phyloP scores from a whole-genome alignment of 2,797 vertebrate species.

The Protonibea diacanthus region DNA sequence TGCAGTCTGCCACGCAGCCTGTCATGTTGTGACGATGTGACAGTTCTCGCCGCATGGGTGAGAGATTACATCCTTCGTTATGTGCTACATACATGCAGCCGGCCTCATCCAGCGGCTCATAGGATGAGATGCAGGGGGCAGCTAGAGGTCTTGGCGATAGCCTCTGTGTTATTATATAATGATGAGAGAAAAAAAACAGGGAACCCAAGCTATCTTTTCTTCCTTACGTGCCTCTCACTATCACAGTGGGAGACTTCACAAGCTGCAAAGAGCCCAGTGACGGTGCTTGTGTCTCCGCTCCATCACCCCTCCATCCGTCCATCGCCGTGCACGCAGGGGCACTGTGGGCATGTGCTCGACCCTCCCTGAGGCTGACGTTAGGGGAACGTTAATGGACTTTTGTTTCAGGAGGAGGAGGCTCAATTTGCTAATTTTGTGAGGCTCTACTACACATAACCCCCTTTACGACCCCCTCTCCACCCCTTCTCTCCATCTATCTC shows the following conservation, averaged over 20 bases:
- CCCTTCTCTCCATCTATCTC: conserved; percentile 34
- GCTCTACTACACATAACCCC: conserved; percentile 44
- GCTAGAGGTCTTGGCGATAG: conserved; percentile 39
- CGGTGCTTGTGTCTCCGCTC: conserved; percentile 50
- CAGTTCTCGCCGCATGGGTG: conserved; percentile 34
- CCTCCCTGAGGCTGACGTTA: conserved; percentile 27
- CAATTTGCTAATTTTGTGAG: conserved; percentile 51
- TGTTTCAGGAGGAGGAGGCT: conserved; percentile 62
- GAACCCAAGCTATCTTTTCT: conserved; percentile 21
- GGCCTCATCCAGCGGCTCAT: conserved; percentile 10
- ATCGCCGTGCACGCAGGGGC: conserved; percentile 26
- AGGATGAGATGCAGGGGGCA: conserved; percentile 34
- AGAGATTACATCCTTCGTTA: conserved; percentile 27
- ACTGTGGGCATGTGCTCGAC: conserved; percentile 3
- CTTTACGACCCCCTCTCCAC: conserved; percentile 35
- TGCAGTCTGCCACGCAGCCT: conserved; percentile 8
- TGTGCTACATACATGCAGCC: conserved; percentile 25
- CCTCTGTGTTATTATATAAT: conserved; percentile 61
- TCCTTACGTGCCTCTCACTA: conserved; percentile 26
- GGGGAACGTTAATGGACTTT: conserved; percentile 46
- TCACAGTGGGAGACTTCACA: conserved; percentile 40
- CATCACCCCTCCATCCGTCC: conserved; percentile 27
- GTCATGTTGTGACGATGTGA: conserved; percentile 22
- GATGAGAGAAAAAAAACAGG: background rate
- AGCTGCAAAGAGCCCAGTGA: conserved; percentile 34